Conservation (phyloP, 1,140 invertebrate genomes). For the Lysiphlebus fabarum region DNA sequence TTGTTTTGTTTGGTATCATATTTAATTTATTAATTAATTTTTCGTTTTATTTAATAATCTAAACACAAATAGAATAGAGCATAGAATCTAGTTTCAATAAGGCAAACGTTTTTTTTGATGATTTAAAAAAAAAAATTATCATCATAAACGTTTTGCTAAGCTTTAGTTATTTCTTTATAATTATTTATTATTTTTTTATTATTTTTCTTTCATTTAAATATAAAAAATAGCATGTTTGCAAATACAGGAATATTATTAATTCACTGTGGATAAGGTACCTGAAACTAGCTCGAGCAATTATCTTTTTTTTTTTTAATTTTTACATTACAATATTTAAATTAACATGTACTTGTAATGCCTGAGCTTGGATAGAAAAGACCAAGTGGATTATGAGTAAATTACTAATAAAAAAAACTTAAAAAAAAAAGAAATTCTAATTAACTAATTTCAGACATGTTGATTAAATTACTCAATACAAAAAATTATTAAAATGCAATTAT, state of each 20-base stretch:
- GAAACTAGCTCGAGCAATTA: constrained; percentile 21
- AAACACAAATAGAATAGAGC: no score
- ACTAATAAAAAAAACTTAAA: constrained; percentile 11
- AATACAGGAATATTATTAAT: constrained; percentile 35
- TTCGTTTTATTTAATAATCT: constrained; percentile 21
- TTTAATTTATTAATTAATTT: constrained; percentile 27
- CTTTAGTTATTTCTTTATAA: constrained; percentile 5
- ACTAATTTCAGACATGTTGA: no score
- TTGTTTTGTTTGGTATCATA: constrained; percentile 12
- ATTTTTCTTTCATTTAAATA: constrained; percentile 34
- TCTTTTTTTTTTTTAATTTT: constrained; percentile 22
- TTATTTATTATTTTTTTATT: constrained; percentile 19
- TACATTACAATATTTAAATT: constrained; percentile 15
- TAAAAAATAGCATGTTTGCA: constrained; percentile 47
- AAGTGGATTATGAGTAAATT: constrained; percentile 13
- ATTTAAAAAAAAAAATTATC: no score
- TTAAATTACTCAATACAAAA: background rate
- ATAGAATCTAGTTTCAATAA: constrained; percentile 4
- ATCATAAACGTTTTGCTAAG: constrained; percentile 4
- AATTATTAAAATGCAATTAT: background rate
- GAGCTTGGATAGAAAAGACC: constrained; percentile 22
- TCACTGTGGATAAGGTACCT: constrained; percentile 29
- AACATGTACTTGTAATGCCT: constrained; percentile 10
- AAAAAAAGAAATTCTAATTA: background rate
- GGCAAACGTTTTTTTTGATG: background rate